Evolutionary conservation across 2,113 vertebrate genomes (phyloP), one percentile per base, ranked within the genome.

Genomic region (Phalacrocorax pelagicus): DNA sequence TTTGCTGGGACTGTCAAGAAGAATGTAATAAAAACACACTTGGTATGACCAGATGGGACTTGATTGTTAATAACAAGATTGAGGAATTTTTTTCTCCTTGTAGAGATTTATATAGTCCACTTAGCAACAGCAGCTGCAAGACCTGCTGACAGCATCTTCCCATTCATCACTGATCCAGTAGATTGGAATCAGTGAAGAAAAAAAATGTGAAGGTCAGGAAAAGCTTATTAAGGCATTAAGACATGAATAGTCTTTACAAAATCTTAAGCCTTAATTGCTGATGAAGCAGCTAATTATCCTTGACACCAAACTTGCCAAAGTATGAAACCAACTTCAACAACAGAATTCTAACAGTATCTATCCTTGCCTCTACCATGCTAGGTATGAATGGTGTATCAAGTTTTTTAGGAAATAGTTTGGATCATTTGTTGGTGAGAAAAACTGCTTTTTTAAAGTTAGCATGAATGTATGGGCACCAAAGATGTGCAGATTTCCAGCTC

Each of bases 211-310:
- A 92, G 80, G 57, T 71, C 80, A 88, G n/a, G 47, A 92, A 96
- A 92, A 96, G 86, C 88, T 63, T 92, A 69, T 95, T 91, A 94
- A 87, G 26, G 72, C 65, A 94, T 84, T 84, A 95, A 63, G 78
- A 87, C 30, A 24, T 38, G 54, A 80, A 75, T 2, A 89, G 58
- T 42, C 78, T 89, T 79, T 40, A 87, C 65, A 95, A 91, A 91
- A 91, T 92, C 69, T 88, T 59, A 66, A 70, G 42, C 49, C 63
- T 81, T 93, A 93, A 71, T 55, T 90, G 80, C 42, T 91, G 82
- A 86, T 92, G 59, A 84, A 94, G 47, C 44, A 93, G 19, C 32
- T 90, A 80, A 90, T 95, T 74, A 36, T 34, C 36, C 51, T 75
- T 16, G 2, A 51, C 26, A 73, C 6, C 27, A 74, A 88, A 90